These are phyloP conservation scores for Notolepis coatsorum DNA, from an alignment of 2,797 vertebrate species.

Conservation along the genomic window DNA sequence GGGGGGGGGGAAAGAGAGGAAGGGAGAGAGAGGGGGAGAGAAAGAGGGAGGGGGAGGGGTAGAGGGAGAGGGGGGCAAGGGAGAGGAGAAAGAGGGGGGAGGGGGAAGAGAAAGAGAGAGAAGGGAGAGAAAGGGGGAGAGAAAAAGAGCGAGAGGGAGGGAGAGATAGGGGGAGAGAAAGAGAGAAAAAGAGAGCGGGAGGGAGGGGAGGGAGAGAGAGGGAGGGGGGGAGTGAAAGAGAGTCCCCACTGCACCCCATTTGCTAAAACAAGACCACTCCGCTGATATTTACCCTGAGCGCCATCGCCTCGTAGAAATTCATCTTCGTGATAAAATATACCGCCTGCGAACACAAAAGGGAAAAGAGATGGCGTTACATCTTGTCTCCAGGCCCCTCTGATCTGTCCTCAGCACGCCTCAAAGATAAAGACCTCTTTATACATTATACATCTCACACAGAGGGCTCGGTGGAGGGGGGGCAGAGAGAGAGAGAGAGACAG, in stretches of 20 bases:
- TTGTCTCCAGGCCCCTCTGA: constrained; percentile 84
- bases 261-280: constrained; percentile 89
- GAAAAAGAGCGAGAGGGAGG: too few species aligned
- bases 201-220: too few species aligned
- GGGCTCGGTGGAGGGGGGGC: constrained; percentile 55
- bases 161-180: too few species aligned
- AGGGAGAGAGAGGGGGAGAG: too few species aligned
- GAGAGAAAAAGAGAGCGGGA: too few species aligned
- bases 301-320: constrained; percentile 97
- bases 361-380: constrained; percentile 84
- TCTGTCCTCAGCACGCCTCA: constrained; percentile 90
- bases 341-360: constrained; percentile 91
- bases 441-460: constrained; percentile 94
- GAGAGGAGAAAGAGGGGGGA: too few species aligned
- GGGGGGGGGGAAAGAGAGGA: too few species aligned
- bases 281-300: constrained; percentile 99
- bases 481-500: constrained; percentile 18
- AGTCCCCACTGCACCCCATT: constrained; percentile 78
- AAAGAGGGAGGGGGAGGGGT: too few species aligned
- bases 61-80: constrained; percentile 2
- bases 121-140: too few species aligned
- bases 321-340: constrained; percentile 98
- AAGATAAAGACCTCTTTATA: constrained; percentile 96
- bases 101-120: too few species aligned
- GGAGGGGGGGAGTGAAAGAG: constrained; percentile 6